Conservation (phyloP, 2,113 vertebrate genomes). For the Crotalus helleri region DNA sequence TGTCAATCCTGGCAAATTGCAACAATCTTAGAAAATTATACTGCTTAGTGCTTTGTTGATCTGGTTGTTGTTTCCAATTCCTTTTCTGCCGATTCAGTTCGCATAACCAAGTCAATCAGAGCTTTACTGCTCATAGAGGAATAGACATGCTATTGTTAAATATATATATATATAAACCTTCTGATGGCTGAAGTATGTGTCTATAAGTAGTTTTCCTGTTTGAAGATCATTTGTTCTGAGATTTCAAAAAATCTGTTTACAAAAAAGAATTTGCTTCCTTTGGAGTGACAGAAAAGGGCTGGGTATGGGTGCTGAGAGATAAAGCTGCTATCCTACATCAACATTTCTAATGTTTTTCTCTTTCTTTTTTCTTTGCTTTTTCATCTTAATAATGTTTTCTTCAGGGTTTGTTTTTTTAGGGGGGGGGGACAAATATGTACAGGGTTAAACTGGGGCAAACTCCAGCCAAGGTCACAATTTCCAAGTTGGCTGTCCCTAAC, state of each 20-base stretch:
- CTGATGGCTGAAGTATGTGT: neutral
- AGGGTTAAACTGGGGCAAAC: neutral
- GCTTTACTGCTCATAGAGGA: conserved; percentile 57
- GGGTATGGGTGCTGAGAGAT: neutral
- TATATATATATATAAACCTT: conserved; percentile 31
- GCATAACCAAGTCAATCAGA: conserved; percentile 67
- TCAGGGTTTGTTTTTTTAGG: neutral
- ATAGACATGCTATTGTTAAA: conserved; percentile 60
- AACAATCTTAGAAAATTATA: conserved; percentile 64
- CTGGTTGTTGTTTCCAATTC: conserved; percentile 38
- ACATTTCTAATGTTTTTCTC: neutral
- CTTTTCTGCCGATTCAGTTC: conserved; percentile 67
- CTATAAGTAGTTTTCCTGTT: conserved; percentile 41
- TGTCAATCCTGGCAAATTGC: conserved; percentile 49
- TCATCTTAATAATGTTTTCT: neutral
- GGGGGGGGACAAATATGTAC: neutral
- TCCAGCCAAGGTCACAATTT: neutral
- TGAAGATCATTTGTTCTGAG: conserved; percentile 49
- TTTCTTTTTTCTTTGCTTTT: neutral
- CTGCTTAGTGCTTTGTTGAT: neutral
- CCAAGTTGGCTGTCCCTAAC: neutral
- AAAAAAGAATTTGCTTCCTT: conserved; percentile 42
- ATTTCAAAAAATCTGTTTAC: conserved; percentile 43
- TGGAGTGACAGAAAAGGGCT: neutral
- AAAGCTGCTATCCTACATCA: neutral